These are phyloP conservation scores for Neopelma chrysocephalum DNA, from an alignment of 2,797 vertebrate species.

Conservation along the genomic window DNA sequence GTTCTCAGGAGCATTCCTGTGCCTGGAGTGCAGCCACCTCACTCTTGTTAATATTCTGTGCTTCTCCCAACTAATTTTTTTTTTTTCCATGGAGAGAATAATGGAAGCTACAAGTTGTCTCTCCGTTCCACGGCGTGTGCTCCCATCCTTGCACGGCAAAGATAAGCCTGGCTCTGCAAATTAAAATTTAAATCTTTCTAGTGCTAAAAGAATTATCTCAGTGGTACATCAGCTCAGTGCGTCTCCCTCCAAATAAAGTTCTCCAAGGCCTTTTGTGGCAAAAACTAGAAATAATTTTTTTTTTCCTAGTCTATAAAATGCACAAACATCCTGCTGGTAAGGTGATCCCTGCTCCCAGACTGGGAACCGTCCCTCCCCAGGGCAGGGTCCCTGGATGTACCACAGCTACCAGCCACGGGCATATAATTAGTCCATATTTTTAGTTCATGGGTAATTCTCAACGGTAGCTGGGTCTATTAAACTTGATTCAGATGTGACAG, in stretches of 20 bases:
- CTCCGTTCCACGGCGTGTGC: not conserved
- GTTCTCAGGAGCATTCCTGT: not conserved
- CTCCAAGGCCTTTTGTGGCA: constrained; percentile 2
- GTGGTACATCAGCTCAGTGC: not conserved
- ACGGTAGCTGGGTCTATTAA: constrained; percentile 72
- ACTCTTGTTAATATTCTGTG: not conserved
- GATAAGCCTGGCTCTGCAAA: not conserved
- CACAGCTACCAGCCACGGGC: constrained; percentile 21
- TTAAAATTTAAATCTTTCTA: not conserved
- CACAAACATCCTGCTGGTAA: not conserved
- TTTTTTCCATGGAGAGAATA: not conserved
- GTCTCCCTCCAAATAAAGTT: not conserved
- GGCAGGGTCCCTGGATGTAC: constrained; percentile 1
- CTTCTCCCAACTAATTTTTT: not conserved
- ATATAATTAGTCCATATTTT: constrained; percentile 71
- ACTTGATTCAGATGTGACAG: constrained; percentile 79
- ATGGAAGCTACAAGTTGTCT: not conserved
- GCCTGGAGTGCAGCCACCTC: rapidly evolving
- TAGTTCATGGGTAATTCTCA: constrained; percentile 75
- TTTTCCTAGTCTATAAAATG: not conserved
- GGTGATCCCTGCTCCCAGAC: not conserved
- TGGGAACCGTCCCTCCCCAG: not conserved
- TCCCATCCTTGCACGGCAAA: not conserved
- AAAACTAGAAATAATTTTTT: not conserved
- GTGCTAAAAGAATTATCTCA: constrained; percentile 15